phyloP scores from a whole-genome alignment of 2,888 invertebrate species.

The Sinopyrophorus schimmeli region DNA sequence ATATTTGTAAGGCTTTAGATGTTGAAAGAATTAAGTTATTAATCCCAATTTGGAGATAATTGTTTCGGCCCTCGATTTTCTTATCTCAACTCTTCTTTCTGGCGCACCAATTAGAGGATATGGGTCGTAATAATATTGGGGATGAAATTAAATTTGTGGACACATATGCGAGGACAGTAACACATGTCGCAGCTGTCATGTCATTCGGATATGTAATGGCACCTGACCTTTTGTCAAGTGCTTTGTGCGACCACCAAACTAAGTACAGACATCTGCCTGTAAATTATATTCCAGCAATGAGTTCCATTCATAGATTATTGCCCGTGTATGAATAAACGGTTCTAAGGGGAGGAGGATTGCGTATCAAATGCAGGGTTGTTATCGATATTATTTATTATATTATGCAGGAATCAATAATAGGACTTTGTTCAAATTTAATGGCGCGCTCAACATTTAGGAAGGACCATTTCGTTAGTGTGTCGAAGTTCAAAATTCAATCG shows the following conservation, averaged over 20 bases:
- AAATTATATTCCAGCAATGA: constrained; percentile 22
- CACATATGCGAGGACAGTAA: constrained; percentile 26
- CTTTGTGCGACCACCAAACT: constrained; percentile 27
- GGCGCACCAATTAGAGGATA: too few relatives aligned
- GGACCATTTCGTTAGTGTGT: too few relatives aligned
- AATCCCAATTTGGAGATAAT: too few relatives aligned
- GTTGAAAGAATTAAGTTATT: too few relatives aligned
- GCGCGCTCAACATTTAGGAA: too few relatives aligned
- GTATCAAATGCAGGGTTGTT: constrained; percentile 20
- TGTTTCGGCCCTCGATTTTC: too few relatives aligned
- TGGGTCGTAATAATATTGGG: too few relatives aligned
- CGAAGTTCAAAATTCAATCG: too few relatives aligned
- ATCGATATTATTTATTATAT: constrained; percentile 30
- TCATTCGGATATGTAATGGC: constrained; percentile 28
- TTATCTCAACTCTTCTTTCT: too few relatives aligned
- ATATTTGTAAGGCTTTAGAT: too few relatives aligned
- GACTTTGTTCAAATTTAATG: too few relatives aligned
- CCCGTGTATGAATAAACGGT: constrained; percentile 8
- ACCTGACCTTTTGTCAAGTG: constrained; percentile 33
- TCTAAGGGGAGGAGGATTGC: constrained; percentile 23
- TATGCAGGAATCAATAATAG: constrained; percentile 19
- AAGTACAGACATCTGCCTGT: constrained; percentile 29
- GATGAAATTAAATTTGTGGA: too few relatives aligned
- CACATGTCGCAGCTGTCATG: constrained; percentile 33
- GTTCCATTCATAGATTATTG: constrained; percentile 22